Conservation (phyloP, 37 sponge, comb jelly and placozoan species). For the Oopsacas minuta region DNA sequence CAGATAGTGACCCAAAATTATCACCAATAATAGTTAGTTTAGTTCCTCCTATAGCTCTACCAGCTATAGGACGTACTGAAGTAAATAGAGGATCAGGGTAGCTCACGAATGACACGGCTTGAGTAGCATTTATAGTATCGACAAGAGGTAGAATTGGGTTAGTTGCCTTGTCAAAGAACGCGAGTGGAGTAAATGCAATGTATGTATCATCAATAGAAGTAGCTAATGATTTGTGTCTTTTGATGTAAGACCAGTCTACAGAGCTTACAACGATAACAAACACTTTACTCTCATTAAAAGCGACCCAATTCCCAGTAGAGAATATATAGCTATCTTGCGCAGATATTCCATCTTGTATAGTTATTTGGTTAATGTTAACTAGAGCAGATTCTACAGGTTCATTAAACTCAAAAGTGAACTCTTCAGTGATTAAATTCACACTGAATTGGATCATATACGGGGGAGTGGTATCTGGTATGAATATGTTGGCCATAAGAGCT, state of each 20-base stretch:
- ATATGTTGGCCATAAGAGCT: constrained; percentile 44
- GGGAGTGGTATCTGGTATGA: constrained; percentile 48
- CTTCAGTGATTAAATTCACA: constrained; percentile 57
- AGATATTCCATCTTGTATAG: constrained; percentile 47
- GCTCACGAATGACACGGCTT: constrained; percentile 40
- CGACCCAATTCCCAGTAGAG: constrained; percentile 34
- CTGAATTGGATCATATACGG: constrained; percentile 48
- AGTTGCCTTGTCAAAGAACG: constrained; percentile 78
- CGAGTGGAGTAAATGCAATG: constrained; percentile 38
- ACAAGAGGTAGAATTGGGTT: constrained; percentile 60
- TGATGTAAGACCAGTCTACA: constrained; percentile 36
- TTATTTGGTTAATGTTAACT: constrained; percentile 39
- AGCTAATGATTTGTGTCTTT: constrained; percentile 41
- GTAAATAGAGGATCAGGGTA: constrained; percentile 59
- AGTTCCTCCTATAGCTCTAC: constrained; percentile 63
- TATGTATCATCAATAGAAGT: constrained; percentile 55
- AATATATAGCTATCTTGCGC: constrained; percentile 42
- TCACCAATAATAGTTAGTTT: constrained; percentile 39
- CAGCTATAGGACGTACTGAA: constrained; percentile 58
- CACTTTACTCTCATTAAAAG: constrained; percentile 24
- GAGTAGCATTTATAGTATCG: constrained; percentile 51
- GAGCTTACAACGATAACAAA: constrained; percentile 41
- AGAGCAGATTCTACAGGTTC: constrained; percentile 60
- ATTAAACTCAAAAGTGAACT: constrained; percentile 54
- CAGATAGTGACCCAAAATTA: constrained; percentile 52